Evolutionary conservation across 92 coral and sea anemone species (phyloP).

Genomic region (Palythoa grandis): DNA sequence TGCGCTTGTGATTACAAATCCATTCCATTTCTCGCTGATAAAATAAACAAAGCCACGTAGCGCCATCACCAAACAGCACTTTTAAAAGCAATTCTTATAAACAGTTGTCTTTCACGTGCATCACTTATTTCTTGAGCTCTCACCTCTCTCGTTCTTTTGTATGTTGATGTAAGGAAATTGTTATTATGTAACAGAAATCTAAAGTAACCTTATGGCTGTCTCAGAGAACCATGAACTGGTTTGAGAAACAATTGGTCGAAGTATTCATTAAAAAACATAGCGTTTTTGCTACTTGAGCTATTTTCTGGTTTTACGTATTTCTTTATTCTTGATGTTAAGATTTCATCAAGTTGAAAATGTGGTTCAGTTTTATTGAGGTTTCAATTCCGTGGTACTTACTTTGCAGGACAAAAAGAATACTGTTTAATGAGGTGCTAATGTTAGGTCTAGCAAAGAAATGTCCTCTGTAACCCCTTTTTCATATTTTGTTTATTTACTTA

Average conservation of each 20-base stretch:
- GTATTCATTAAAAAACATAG: no score
- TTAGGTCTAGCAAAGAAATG: background rate
- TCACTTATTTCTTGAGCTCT: background rate
- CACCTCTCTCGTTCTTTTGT: background rate
- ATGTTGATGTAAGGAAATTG: background rate
- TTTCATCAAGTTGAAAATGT: no score
- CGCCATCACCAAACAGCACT: background rate
- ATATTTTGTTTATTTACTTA: conserved; percentile 8
- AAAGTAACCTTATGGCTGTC: no score
- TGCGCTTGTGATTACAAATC: background rate
- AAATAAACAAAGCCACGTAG: background rate
- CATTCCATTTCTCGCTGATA: background rate
- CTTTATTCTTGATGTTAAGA: no score
- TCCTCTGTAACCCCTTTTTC: background rate
- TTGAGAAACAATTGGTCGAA: no score
- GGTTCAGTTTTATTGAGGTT: no score
- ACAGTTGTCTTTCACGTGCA: background rate
- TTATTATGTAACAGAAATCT: background rate
- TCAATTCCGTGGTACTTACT: no score
- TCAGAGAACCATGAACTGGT: no score
- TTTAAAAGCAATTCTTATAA: background rate
- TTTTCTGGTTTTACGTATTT: no score
- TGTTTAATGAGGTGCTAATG: background rate
- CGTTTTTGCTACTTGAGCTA: no score
- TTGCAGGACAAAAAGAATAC: background rate